Conservation (phyloP, 2,113 vertebrate species). For the Zosterops japonicus region DNA sequence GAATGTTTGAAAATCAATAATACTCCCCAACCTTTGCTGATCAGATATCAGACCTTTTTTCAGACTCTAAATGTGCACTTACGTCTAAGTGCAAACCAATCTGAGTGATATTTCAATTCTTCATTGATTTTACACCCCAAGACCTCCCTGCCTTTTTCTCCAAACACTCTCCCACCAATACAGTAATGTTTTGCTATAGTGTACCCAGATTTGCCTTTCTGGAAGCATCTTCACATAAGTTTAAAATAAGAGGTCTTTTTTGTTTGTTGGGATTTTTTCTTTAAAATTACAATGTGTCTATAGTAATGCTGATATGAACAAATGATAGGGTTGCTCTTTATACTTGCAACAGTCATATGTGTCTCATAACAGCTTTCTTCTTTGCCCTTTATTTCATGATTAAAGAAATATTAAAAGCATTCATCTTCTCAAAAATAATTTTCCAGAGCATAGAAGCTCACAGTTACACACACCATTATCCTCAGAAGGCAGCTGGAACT, state of each 20-base stretch:
- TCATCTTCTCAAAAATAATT: neutral
- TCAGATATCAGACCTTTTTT: slow-evolving; percentile 3
- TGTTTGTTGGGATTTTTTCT: neutral
- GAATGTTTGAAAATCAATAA: slow-evolving; percentile 26
- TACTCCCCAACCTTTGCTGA: neutral
- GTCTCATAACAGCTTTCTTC: neutral
- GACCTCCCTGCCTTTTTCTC: neutral
- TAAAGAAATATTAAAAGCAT: neutral
- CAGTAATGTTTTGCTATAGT: neutral
- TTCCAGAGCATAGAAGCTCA: neutral
- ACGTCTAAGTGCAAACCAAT: neutral
- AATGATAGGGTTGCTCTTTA: neutral
- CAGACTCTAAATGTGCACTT: neutral
- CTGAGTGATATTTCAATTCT: neutral
- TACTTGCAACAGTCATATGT: neutral
- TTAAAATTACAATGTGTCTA: neutral
- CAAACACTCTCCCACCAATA: neutral
- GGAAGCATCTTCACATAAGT: neutral
- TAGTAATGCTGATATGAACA: neutral
- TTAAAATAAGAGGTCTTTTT: neutral
- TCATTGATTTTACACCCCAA: neutral
- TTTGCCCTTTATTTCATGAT: neutral
- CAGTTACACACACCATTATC: neutral
- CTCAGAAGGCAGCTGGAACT: neutral
- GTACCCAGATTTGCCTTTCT: neutral